Percentiles rank a stretch among this genome's conserved stretches.
phyloP scores from a whole-genome alignment of 2,797 vertebrate species.

The Scolopax bukidnonensis region DNA sequence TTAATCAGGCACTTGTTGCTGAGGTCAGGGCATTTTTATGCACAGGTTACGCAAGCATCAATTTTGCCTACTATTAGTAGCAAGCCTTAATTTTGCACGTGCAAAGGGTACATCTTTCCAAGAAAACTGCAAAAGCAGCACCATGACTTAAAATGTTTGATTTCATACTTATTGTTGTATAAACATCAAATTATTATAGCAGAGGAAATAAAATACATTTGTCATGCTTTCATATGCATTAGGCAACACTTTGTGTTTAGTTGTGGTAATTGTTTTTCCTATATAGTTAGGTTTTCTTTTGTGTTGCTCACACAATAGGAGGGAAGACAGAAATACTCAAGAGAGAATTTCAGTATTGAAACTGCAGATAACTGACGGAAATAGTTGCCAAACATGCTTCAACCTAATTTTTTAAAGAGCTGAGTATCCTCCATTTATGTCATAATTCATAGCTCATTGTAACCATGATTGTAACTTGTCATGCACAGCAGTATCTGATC shows the following conservation, averaged over 20 bases:
- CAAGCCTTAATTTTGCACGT: background rate
- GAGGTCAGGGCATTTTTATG: background rate
- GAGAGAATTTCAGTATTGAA: slow-evolving; percentile 11
- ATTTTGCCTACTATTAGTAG: background rate
- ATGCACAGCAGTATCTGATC: fast-evolving
- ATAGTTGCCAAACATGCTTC: slow-evolving; percentile 32
- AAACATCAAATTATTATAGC: background rate
- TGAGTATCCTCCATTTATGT: background rate
- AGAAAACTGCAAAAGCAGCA: background rate
- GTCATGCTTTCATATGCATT: slow-evolving; percentile 22
- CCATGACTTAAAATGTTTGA: background rate
- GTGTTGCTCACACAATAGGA: slow-evolving; percentile 28
- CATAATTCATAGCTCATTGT: slow-evolving; percentile 3
- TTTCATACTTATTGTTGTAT: background rate
- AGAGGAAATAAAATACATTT: background rate
- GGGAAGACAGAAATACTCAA: slow-evolving; percentile 32
- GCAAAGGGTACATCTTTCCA: background rate
- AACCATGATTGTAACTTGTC: background rate
- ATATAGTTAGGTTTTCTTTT: slow-evolving; percentile 44
- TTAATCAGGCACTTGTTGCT: slow-evolving; percentile 29
- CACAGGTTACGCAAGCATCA: background rate
- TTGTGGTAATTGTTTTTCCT: slow-evolving; percentile 21
- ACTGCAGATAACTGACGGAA: background rate
- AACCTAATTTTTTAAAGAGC: background rate
- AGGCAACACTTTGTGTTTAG: background rate